Evolutionary conservation across 2,797 vertebrate species (phyloP).

Genomic region (Babyrousa celebensis): DNA sequence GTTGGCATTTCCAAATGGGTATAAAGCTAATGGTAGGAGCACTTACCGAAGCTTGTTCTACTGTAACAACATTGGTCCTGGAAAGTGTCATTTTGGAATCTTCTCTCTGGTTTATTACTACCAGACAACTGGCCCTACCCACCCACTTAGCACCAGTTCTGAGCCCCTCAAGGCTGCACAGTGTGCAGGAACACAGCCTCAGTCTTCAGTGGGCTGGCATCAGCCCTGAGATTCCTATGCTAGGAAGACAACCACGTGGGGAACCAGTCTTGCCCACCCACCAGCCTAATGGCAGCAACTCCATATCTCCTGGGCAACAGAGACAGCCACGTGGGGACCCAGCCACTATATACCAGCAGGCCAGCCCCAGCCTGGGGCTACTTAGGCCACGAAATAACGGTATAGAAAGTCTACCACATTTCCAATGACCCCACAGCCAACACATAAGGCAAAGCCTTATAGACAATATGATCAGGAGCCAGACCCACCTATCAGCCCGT

Average conservation of each 20-base stretch:
- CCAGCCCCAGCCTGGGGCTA: neutral
- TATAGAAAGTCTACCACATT: too few species aligned
- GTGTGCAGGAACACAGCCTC: neutral
- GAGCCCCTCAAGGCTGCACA: neutral
- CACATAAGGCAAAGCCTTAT: neutral
- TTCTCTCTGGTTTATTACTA: neutral
- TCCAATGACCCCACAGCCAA: neutral
- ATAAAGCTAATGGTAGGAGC: neutral
- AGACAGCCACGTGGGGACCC: neutral
- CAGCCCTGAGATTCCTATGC: neutral
- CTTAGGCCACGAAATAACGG: neutral
- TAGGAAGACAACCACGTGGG: fast-evolving
- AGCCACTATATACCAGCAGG: neutral
- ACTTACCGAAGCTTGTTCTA: neutral
- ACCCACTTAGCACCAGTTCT: neutral
- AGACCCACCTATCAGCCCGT: neutral
- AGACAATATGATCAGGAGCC: neutral
- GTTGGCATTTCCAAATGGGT: neutral
- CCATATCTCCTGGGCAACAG: neutral
- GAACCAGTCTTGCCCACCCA: neutral
- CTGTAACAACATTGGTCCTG: neutral
- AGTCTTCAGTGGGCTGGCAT: neutral
- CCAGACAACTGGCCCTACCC: neutral
- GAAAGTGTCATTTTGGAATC: neutral
- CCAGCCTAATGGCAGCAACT: neutral